Evolutionary conservation across 2,797 vertebrate species (phyloP), one percentile per base, ranked within the genome.

Genomic region (Pygocentrus nattereri): DNA sequence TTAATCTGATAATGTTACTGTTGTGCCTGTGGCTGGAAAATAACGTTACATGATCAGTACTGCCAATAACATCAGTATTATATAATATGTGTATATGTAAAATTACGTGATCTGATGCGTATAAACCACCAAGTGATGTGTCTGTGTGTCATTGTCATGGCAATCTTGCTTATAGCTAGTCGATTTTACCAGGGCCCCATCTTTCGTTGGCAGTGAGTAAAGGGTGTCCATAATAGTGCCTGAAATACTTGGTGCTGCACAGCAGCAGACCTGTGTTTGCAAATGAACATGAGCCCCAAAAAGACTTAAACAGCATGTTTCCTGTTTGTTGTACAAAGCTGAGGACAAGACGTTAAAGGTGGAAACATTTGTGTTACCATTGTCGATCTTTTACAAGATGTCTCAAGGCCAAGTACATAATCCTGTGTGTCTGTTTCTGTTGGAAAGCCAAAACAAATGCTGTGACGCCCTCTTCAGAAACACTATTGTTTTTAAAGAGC

Each of bases 171-270:
- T 19, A 23, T 41, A 62, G 64, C 52, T 76, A 34, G 44, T 50
- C 58, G 49, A 44, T 79, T 83, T 49, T 21, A 58, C 19, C 23
- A 82, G 85, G 85, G 83, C 68, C 84, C 78, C 30, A 70, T 44
- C 30, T 79, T 87, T 67, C 56, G 65, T n/a, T 74, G 67, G 82
- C 75, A 79, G 58, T 85, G 78, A 71, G 87, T 73, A 90, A 91
- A 88, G 90, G 87, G 87, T 89, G 88, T 77, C 87, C 78, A 61
- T 23, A 25, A 74, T 69, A 68, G 77, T 82, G 69, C 87, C 87
- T 78, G 84, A 79, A 81, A 87, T 54, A 59, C 82, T 74, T 50
- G 58, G 75, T 64, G 30, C 44, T 82, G 74, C 44, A 77, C 54
- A 74, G 59, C 80, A 77, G 30, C 50, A 78, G 23, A 74, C 49